These are phyloP conservation scores for Pangasius djambal DNA, from an alignment of 2,797 vertebrate genomes.

Conservation along the genomic window DNA sequence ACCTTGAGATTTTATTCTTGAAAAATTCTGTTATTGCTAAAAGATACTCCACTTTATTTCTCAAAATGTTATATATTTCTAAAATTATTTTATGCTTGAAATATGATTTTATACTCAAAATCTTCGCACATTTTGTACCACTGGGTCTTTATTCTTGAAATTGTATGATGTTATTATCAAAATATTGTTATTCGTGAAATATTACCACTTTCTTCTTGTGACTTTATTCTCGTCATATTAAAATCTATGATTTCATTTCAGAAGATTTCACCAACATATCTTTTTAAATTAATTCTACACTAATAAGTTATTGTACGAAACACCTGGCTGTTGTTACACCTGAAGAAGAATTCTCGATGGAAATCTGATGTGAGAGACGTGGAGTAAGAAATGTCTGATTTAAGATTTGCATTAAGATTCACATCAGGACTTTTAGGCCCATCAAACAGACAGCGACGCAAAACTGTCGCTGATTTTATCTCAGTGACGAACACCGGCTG, in stretches of 20 bases:
- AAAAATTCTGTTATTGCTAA: too few species aligned
- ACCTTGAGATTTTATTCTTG: too few species aligned
- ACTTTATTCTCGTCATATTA: background rate
- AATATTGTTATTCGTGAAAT: background rate
- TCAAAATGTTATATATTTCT: background rate
- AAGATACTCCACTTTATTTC: too few species aligned
- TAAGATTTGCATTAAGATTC: constrained; percentile 25
- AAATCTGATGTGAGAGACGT: background rate
- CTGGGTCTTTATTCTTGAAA: background rate
- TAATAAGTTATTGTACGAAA: too few species aligned
- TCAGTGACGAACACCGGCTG: constrained; percentile 45
- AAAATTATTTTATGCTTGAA: background rate
- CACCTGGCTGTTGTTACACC: too few species aligned
- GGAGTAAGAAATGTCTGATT: background rate
- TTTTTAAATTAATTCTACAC: background rate
- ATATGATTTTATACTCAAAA: background rate
- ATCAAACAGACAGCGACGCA: background rate
- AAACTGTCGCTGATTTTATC: constrained; percentile 27
- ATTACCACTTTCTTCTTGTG: background rate
- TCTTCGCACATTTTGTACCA: background rate
- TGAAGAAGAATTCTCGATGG: background rate
- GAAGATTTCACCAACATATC: background rate
- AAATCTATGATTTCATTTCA: background rate
- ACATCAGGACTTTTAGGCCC: constrained; percentile 23
- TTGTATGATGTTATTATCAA: background rate